Evolutionary conservation across 2,888 invertebrate genomes (phyloP).

Genomic region (Chloroclystis v-ata): DNA sequence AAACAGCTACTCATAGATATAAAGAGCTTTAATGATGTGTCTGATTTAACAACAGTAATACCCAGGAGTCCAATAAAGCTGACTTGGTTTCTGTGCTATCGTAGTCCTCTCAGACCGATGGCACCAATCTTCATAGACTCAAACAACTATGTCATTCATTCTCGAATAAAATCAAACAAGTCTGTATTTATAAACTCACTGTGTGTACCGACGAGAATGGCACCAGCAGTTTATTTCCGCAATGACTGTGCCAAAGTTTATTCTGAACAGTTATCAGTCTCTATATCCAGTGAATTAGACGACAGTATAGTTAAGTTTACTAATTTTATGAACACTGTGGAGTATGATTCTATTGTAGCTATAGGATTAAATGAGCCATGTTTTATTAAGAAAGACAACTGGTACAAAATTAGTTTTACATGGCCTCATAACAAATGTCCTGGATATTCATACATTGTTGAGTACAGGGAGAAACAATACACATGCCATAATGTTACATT

Average conservation of each 20-base stretch:
- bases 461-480: slow-evolving; percentile 55
- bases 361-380: slow-evolving; percentile 63
- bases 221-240: slow-evolving; percentile 55
- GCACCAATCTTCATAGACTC: slow-evolving; percentile 61
- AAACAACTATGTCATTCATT: slow-evolving; percentile 50
- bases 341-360: slow-evolving; percentile 64
- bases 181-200: slow-evolving; percentile 68
- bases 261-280: slow-evolving; percentile 60
- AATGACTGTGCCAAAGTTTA: slow-evolving; percentile 54
- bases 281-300: slow-evolving; percentile 54
- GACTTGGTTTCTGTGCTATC: slow-evolving; percentile 61
- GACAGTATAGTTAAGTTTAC: slow-evolving; percentile 54
- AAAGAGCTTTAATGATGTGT: slow-evolving; percentile 29
- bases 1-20: slow-evolving; percentile 35
- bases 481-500: slow-evolving; percentile 55
- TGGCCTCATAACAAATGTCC: slow-evolving; percentile 57
- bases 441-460: slow-evolving; percentile 60
- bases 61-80: slow-evolving; percentile 54
- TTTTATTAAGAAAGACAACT: slow-evolving; percentile 61
- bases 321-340: slow-evolving; percentile 57
- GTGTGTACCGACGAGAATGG: slow-evolving; percentile 65
- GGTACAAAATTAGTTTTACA: slow-evolving; percentile 64
- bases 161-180: slow-evolving; percentile 61
- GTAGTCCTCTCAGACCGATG: slow-evolving; percentile 58
- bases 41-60: slow-evolving; percentile 30